Evolutionary conservation across 92 coral and sea anemone genomes (phyloP).

Genomic region (Epizoanthus scotinus): DNA sequence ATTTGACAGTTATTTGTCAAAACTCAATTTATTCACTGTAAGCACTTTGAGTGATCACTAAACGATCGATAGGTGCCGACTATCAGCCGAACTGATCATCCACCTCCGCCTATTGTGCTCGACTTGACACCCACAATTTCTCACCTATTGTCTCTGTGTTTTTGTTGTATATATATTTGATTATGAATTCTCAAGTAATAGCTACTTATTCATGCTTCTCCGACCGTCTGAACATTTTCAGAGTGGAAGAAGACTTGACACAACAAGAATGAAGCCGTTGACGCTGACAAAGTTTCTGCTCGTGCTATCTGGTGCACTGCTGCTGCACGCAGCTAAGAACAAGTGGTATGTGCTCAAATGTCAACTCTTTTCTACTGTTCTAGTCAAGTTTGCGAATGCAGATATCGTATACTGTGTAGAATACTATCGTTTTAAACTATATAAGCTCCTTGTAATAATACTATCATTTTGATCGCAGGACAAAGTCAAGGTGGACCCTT

Average conservation of each 20-base stretch:
- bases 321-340: slow-evolving; percentile 2
- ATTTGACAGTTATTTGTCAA: background rate
- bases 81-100: slow-evolving; percentile 12
- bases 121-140: slow-evolving; percentile 29
- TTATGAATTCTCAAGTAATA: slow-evolving; percentile 42
- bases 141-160: slow-evolving; percentile 32
- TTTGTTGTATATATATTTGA: slow-evolving; percentile 28
- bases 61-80: background rate
- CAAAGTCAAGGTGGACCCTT: slow-evolving; percentile 12
- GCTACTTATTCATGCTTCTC: slow-evolving; percentile 35
- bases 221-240: slow-evolving; percentile 21
- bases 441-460: too few relatives aligned
- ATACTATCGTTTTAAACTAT: background rate
- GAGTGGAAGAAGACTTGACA: slow-evolving; percentile 9
- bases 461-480: slow-evolving; percentile 12
- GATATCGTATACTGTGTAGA: background rate
- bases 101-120: slow-evolving; percentile 28
- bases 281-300: background rate
- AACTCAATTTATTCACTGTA: background rate
- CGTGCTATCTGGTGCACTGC: background rate
- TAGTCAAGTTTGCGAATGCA: background rate
- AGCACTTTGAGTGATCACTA: background rate
- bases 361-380: background rate
- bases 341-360: slow-evolving; percentile 9
- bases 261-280: slow-evolving; percentile 7